These are phyloP conservation scores for Lampris incognitus DNA, from an alignment of 2,113 vertebrate species.

Conservation along the genomic window DNA sequence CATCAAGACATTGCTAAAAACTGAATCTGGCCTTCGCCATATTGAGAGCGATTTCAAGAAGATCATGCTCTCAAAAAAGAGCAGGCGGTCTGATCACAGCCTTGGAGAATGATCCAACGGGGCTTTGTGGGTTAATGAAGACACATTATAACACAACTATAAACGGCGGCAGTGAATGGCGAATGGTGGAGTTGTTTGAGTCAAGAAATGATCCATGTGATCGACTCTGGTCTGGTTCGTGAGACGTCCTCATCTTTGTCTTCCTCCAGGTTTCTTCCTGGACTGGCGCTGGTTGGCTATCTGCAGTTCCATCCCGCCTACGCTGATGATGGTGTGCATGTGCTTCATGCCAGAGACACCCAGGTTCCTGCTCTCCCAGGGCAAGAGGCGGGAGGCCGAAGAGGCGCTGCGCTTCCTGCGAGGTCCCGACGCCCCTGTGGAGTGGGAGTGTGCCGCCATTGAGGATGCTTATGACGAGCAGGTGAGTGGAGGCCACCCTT, in stretches of 20 bases:
- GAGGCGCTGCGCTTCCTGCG: slow-evolving; percentile 87
- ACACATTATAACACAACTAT: too few species aligned
- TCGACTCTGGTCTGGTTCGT: too few species aligned
- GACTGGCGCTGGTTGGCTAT: slow-evolving; percentile 94
- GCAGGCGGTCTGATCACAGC: too few species aligned
- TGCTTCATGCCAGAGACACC: slow-evolving; percentile 94
- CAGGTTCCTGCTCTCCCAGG: slow-evolving; percentile 85
- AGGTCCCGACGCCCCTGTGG: slow-evolving; percentile 81
- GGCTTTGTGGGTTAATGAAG: too few species aligned
- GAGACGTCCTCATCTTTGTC: neutral
- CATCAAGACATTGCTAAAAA: too few species aligned
- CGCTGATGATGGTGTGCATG: slow-evolving; percentile 88
- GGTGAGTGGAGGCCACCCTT: slow-evolving; percentile 69
- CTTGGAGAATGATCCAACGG: too few species aligned
- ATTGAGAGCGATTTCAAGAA: too few species aligned
- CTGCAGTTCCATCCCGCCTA: slow-evolving; percentile 84
- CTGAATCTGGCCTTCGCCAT: too few species aligned
- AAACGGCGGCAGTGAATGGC: too few species aligned
- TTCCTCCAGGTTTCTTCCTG: slow-evolving; percentile 80
- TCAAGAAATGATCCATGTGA: too few species aligned
- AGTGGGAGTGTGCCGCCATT: slow-evolving; percentile 86
- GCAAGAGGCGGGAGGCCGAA: slow-evolving; percentile 83
- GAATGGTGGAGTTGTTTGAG: too few species aligned
- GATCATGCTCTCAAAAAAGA: too few species aligned
- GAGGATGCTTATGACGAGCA: slow-evolving; percentile 75